Base-by-base conservation (phyloP, 1,140 invertebrate species). In the Papilio machaon region DNA sequence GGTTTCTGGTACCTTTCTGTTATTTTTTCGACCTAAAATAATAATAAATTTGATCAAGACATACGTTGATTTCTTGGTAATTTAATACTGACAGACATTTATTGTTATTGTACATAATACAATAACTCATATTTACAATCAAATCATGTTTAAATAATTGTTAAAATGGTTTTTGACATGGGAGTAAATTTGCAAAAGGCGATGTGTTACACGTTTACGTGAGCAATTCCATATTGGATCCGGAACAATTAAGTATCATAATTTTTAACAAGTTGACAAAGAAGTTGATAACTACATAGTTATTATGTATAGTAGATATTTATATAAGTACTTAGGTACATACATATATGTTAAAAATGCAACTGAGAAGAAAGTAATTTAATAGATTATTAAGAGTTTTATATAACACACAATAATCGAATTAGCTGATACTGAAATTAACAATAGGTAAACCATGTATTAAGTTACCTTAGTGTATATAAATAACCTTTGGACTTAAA, bases 31-130 rank as follows among this genome's bases (percentile, higher is more conserved):
- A 15, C 30, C 23, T 67, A 6, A 67, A 67, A 38, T 6, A 43
- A 4, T 2, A 43, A 4, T 23, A 30, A 64, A 30, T 64, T 10
- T 64, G 9, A 13, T 64, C 23, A 17, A 58, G 17, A n/a, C 17
- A 19, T 17, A 64, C 23, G 38, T 13, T 70, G 23, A 70, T 35
- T 70, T 70, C 23, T 70, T 70, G 64, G 38, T 70, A 70, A 11
- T 8, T 8, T 64, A 19, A 64, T 70, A 13, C 11, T 70, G 64
- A 35, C 23, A 64, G 19, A 67, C 64, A 35, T 70, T 23, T 60
- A 60, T 70, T 70, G 64, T 70, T 70, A 70, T 35, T 35, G 64
- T 70, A 70, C 30, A 70, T 35, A 64, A 30, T 13, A 64, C 60
- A 70, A 70, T 70, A 30, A 11, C 10, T 70, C 11, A 17, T 70